Conservation (phyloP, 2,888 invertebrate species). For the Eupithecia pulchellata region DNA sequence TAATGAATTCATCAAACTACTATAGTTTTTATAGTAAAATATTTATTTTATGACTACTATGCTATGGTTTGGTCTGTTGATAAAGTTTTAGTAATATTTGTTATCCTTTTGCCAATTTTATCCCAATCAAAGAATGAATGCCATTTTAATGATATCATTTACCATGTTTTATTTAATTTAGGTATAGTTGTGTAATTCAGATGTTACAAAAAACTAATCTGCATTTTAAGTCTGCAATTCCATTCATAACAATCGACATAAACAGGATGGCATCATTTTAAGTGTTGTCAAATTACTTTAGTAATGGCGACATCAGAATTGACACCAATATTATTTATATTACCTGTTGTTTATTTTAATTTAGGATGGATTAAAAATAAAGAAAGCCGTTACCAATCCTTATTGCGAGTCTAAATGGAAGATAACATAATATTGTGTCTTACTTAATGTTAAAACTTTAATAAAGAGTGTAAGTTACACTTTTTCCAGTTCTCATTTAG, state of each 20-base stretch:
- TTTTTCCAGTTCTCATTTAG: not conserved
- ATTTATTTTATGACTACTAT: slow-evolving; percentile 52
- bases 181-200: not conserved
- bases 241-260: not conserved
- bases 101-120: slow-evolving; percentile 35
- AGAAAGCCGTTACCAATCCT: not conserved
- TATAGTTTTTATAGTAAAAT: too few relatives aligned
- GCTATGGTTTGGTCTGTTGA: slow-evolving; percentile 62
- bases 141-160: slow-evolving; percentile 37
- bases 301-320: not conserved
- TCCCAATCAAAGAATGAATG: slow-evolving; percentile 36
- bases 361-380: not conserved
- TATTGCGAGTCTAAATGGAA: slow-evolving; percentile 1
- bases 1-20: too few relatives aligned
- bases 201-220: not conserved
- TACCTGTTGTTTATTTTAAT: too few relatives aligned
- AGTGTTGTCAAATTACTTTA: not conserved
- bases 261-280: not conserved
- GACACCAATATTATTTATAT: not conserved
- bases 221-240: not conserved
- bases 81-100: slow-evolving; percentile 75
- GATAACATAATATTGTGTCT: slow-evolving; percentile 1
- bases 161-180: slow-evolving; percentile 22
- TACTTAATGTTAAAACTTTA: slow-evolving; percentile 2
- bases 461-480: not conserved